Percentiles rank a stretch among this genome's conserved stretches.
Evolutionary conservation across 1,140 invertebrate species (phyloP).

Genomic region (Pseudomyrmex pallidus): DNA sequence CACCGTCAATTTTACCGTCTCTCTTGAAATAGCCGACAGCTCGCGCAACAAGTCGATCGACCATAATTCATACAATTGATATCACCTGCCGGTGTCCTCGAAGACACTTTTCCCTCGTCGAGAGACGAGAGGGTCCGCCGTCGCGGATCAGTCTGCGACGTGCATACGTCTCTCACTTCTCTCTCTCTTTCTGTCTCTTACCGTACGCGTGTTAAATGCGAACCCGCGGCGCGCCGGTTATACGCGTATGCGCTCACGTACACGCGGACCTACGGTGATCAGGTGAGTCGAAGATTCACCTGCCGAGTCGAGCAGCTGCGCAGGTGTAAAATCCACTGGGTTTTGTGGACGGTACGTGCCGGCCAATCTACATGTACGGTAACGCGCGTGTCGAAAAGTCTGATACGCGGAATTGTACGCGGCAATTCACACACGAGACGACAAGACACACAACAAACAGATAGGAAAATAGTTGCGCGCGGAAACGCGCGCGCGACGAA

Average conservation of each 20-base stretch:
- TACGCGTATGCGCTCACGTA: conserved; percentile 67
- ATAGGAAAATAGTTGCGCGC: neutral
- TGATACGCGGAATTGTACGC: too few species aligned
- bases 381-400: conserved; percentile 34
- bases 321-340: conserved; percentile 82
- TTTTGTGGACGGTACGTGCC: conserved; percentile 75
- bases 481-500: neutral
- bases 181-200: conserved; percentile 33
- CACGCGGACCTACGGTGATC: conserved; percentile 72
- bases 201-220: conserved; percentile 64
- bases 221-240: conserved; percentile 44
- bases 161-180: conserved; percentile 1
- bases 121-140: neutral
- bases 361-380: conserved; percentile 43
- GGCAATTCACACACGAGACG: conserved; percentile 2
- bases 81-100: conserved; percentile 73
- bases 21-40: conserved; percentile 1
- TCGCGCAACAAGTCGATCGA: conserved; percentile 74
- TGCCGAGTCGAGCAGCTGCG: conserved; percentile 82
- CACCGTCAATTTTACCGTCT: conserved; percentile 35
- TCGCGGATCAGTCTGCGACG: neutral
- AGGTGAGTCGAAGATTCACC: conserved; percentile 84
- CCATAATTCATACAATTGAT: conserved; percentile 81
- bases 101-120: conserved; percentile 76
- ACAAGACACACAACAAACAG: too few species aligned